These are phyloP conservation scores for Mareca strepera DNA, from an alignment of 2,797 vertebrate species.

Conservation along the genomic window DNA sequence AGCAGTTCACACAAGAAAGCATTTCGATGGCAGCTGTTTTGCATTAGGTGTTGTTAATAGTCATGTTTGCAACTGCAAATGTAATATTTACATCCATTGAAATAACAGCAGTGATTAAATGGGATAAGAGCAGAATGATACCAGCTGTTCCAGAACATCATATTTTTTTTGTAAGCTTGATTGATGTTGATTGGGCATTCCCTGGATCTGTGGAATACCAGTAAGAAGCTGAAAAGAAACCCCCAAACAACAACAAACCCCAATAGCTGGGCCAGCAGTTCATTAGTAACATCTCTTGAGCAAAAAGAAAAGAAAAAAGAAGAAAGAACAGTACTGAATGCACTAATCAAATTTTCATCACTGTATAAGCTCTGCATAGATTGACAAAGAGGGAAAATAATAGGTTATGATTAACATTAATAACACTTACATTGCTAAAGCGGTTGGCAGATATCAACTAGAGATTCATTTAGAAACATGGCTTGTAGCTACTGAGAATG, in stretches of 20 bases:
- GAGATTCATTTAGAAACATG: constrained; percentile 43
- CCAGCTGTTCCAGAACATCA: constrained; percentile 23
- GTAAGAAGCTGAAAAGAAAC: constrained; percentile 22
- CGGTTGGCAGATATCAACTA: constrained; percentile 21
- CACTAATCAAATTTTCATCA: constrained; percentile 24
- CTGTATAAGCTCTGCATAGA: constrained; percentile 6
- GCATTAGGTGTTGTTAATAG: constrained; percentile 60
- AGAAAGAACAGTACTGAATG: constrained; percentile 6
- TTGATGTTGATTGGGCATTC: constrained; percentile 22
- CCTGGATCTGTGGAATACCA: constrained; percentile 24
- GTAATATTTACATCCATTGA: constrained; percentile 49
- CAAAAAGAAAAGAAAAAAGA: not conserved
- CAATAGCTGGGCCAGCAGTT: not conserved
- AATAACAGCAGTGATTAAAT: constrained; percentile 61
- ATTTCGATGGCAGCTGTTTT: constrained; percentile 48
- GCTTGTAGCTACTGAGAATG: constrained; percentile 41
- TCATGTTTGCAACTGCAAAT: constrained; percentile 56
- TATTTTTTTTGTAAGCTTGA: constrained; percentile 27
- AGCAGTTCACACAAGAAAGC: constrained; percentile 35
- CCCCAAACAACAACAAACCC: not conserved
- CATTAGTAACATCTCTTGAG: constrained; percentile 22
- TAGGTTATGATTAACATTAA: constrained; percentile 57
- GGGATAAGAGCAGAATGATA: constrained; percentile 6
- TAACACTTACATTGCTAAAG: not conserved
- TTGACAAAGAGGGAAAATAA: constrained; percentile 15